A percentile compares a stretch with the other conserved stretches of the same genome.
phyloP scores from a whole-genome alignment of 2,113 vertebrate genomes.

The Odocoileus hemionus region DNA sequence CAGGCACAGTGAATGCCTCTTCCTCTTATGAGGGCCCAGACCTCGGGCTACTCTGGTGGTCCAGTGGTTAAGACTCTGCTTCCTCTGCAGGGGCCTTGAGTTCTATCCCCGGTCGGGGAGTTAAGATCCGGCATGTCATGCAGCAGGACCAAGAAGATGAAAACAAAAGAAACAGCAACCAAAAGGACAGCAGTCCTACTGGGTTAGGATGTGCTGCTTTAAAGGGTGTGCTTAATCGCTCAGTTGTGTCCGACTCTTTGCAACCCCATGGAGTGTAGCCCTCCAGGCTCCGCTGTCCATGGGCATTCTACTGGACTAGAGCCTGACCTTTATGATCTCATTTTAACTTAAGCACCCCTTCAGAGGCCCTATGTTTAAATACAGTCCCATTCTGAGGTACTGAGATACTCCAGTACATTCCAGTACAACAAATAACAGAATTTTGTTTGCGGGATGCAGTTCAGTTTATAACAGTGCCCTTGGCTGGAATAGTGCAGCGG shows the following conservation, averaged over 20 bases:
- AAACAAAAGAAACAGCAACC: not conserved
- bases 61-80: not conserved
- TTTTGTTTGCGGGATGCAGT: not conserved
- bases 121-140: not conserved
- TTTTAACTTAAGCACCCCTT: not conserved
- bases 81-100: not conserved
- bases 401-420: not conserved
- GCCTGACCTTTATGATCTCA: not conserved
- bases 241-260: not conserved
- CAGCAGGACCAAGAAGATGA: not conserved
- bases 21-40: not conserved
- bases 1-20: not conserved
- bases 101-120: not conserved
- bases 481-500: not conserved
- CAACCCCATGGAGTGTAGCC: not conserved
- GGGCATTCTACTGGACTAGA: not conserved
- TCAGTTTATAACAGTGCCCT: not conserved
- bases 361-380: not conserved
- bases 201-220: not conserved
- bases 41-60: not conserved
- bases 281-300: not conserved
- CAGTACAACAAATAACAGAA: not conserved
- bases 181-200: not conserved
- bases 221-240: not conserved
- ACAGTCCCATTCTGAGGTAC: not conserved